Conservation (phyloP, 2,888 invertebrate genomes). For the Harpalus rufipes region DNA sequence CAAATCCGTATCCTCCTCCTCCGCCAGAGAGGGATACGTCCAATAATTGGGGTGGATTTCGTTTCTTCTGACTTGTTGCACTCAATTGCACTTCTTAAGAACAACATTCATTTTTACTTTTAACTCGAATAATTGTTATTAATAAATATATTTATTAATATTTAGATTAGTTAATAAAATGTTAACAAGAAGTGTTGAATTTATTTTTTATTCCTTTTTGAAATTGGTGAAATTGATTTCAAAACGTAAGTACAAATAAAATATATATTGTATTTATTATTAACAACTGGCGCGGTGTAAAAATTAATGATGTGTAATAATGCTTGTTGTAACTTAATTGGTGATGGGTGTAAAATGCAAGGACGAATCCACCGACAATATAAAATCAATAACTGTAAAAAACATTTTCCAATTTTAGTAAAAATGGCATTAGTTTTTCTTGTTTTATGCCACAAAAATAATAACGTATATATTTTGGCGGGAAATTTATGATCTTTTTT, state of each 20-base stretch:
- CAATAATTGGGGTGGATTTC: conserved; percentile 53
- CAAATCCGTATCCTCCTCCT: conserved; percentile 53
- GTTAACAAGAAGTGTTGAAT: conserved; percentile 29
- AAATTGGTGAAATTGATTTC: conserved; percentile 1
- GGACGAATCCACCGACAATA: conserved; percentile 27
- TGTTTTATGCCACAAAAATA: neutral
- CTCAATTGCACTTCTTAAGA: conserved; percentile 7
- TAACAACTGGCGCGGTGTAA: neutral
- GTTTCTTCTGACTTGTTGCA: conserved; percentile 35
- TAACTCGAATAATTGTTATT: conserved; percentile 9
- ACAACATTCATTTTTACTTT: neutral
- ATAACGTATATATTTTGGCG: neutral
- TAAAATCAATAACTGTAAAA: neutral
- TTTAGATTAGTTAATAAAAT: conserved; percentile 39
- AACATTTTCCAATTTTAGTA: no score
- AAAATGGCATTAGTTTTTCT: no score
- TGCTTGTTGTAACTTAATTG: conserved; percentile 44
- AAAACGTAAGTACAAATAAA: conserved; percentile 41
- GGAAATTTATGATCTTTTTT: conserved; percentile 59
- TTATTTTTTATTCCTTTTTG: conserved; percentile 23
- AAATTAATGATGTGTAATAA: no score
- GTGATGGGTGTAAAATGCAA: conserved; percentile 43
- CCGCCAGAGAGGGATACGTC: conserved; percentile 23
- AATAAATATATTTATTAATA: conserved; percentile 36
- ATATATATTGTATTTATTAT: neutral